phyloP scores from a whole-genome alignment of 2,113 vertebrate species.

The Chionis minor region DNA sequence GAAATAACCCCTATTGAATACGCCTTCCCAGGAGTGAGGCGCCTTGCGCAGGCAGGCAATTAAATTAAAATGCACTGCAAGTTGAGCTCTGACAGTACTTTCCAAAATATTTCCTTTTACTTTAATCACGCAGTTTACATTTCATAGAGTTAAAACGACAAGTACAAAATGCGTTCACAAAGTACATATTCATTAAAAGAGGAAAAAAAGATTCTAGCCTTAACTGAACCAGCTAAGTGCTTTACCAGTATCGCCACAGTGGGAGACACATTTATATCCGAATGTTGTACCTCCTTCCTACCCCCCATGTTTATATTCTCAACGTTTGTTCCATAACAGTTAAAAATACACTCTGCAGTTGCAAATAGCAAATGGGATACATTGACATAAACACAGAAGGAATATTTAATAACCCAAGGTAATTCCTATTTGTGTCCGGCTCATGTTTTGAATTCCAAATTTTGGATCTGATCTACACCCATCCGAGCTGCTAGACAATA shows the following conservation, averaged over 20 bases:
- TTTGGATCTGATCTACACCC: background rate
- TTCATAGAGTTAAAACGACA: background rate
- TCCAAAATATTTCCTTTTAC: background rate
- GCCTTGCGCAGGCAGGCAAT: background rate
- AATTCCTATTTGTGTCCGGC: background rate
- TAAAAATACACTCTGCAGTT: background rate
- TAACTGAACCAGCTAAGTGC: background rate
- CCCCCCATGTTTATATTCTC: background rate
- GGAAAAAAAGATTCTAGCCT: background rate
- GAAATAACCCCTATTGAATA: background rate
- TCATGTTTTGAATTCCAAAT: background rate
- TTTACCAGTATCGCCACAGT: background rate
- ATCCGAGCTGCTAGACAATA: background rate
- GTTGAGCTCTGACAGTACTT: background rate
- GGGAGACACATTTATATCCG: background rate
- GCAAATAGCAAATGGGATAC: background rate
- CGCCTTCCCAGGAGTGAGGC: rapidly evolving
- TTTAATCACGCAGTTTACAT: background rate
- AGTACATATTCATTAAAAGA: background rate
- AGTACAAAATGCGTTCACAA: background rate
- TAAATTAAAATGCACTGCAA: background rate
- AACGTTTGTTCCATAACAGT: background rate
- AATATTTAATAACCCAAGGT: background rate
- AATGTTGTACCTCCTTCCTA: background rate
- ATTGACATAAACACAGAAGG: background rate